These are phyloP conservation scores for Macaria notata DNA, from an alignment of 2,888 invertebrate species.

Conservation along the genomic window DNA sequence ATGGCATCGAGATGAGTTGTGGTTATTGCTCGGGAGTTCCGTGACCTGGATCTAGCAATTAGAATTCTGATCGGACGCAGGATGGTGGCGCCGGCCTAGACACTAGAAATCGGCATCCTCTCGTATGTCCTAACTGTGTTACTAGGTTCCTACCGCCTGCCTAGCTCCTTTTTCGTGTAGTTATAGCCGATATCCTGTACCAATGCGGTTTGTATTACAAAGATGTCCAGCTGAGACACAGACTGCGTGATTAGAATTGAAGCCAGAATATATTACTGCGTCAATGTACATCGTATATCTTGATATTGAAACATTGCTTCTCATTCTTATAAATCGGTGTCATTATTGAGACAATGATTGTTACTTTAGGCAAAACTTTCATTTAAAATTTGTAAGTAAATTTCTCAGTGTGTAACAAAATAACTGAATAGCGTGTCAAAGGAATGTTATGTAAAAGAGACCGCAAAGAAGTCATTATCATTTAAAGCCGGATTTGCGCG, in stretches of 20 bases:
- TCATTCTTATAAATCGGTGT: not conserved
- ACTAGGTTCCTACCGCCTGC: constrained; percentile 55
- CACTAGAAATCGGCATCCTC: constrained; percentile 12
- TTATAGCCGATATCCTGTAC: constrained; percentile 64
- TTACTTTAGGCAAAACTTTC: not conserved
- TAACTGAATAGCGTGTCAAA: constrained; percentile 37
- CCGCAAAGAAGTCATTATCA: constrained; percentile 47
- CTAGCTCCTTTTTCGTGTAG: constrained; percentile 57
- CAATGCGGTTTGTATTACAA: constrained; percentile 57
- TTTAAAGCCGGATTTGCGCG: constrained; percentile 60
- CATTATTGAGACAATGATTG: not conserved
- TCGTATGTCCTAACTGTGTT: constrained; percentile 44
- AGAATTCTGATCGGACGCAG: constrained; percentile 25
- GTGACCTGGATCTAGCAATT: constrained; percentile 27
- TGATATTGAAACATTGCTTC: not conserved
- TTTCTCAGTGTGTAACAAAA: constrained; percentile 3
- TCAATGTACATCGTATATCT: constrained; percentile 5
- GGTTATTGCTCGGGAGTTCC: constrained; percentile 30
- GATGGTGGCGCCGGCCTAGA: constrained; percentile 8
- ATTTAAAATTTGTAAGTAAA: not conserved
- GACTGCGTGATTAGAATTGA: constrained; percentile 52
- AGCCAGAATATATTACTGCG: constrained; percentile 31
- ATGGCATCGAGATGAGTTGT: constrained; percentile 38
- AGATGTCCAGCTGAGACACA: constrained; percentile 56
- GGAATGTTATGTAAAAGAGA: constrained; percentile 35